Evolutionary conservation across 2,888 invertebrate genomes (phyloP).

Genomic region (Falcaria lacertinaria): DNA sequence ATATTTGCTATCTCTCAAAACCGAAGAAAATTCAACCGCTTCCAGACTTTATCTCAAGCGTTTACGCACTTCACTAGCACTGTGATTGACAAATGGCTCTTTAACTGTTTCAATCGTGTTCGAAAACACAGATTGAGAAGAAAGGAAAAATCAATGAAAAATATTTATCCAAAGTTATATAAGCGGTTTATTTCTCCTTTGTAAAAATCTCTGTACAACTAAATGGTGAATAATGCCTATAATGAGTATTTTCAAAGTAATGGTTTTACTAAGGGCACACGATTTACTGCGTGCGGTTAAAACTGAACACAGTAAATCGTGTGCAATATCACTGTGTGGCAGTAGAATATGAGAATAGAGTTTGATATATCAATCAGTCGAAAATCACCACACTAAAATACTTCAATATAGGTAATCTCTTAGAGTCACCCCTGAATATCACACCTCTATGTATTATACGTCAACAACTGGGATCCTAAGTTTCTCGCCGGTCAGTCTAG

Average conservation of each 20-base stretch:
- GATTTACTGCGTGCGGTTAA: too few relatives aligned
- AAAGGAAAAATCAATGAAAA: background rate
- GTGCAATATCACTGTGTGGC: too few relatives aligned
- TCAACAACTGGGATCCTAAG: slow-evolving; percentile 5
- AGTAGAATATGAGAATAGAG: too few relatives aligned
- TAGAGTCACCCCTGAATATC: slow-evolving; percentile 4
- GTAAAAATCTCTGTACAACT: too few relatives aligned
- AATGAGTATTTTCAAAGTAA: too few relatives aligned
- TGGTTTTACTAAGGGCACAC: too few relatives aligned
- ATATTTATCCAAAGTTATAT: too few relatives aligned
- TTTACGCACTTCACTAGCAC: background rate
- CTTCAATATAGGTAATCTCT: background rate
- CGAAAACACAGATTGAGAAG: background rate
- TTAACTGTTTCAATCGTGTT: background rate
- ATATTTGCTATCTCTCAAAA: background rate
- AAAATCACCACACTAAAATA: background rate
- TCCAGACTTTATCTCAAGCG: background rate
- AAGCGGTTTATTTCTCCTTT: too few relatives aligned
- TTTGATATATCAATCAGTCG: background rate
- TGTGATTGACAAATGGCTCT: background rate
- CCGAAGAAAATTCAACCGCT: background rate
- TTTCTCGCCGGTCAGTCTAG: slow-evolving; percentile 40
- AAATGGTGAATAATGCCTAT: too few relatives aligned
- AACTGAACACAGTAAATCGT: too few relatives aligned
- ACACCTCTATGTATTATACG: slow-evolving; percentile 5